Percentiles rank a stretch among this genome's conserved stretches.
phyloP scores from a whole-genome alignment of 2,888 invertebrate species.

The Leucophenga maculata region DNA sequence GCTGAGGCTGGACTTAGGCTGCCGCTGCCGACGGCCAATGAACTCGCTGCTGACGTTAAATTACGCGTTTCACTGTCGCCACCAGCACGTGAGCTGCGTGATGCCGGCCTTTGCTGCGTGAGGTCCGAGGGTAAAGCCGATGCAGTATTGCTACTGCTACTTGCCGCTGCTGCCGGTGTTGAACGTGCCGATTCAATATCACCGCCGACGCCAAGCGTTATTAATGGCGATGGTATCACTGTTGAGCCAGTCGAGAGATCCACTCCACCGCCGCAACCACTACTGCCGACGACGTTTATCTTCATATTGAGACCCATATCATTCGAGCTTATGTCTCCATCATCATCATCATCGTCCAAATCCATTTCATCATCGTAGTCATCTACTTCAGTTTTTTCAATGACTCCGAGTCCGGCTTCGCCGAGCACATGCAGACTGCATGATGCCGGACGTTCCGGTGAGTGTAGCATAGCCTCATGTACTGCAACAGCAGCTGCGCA shows the following conservation, averaged over 20 bases:
- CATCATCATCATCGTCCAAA: conserved; percentile 74
- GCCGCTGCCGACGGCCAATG: conserved; percentile 41
- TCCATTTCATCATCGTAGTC: conserved; percentile 70
- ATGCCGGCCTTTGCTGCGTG: conserved; percentile 60
- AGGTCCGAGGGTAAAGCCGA: conserved; percentile 57
- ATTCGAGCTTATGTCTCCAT: conserved; percentile 76
- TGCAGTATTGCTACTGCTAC: conserved; percentile 50
- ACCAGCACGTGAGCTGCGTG: conserved; percentile 56
- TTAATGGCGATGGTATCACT: conserved; percentile 61
- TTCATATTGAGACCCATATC: conserved; percentile 79
- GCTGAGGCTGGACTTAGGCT: conserved; percentile 59
- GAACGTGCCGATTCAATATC: conserved; percentile 66
- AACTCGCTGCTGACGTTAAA: conserved; percentile 53
- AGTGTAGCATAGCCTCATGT: conserved; percentile 17
- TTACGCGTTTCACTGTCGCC: conserved; percentile 53
- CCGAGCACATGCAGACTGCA: conserved; percentile 40
- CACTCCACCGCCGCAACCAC: conserved; percentile 57
- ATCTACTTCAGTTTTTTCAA: conserved; percentile 63
- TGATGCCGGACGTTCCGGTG: conserved; percentile 41
- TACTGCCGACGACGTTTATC: conserved; percentile 68
- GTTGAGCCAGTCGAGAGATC: conserved; percentile 66
- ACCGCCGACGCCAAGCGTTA: conserved; percentile 47
- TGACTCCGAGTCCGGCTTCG: conserved; percentile 37
- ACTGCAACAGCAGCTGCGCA: conserved; percentile 33
- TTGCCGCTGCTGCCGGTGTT: conserved; percentile 53